phyloP scores from a whole-genome alignment of 2,113 vertebrate species.

The Salminus brasiliensis region DNA sequence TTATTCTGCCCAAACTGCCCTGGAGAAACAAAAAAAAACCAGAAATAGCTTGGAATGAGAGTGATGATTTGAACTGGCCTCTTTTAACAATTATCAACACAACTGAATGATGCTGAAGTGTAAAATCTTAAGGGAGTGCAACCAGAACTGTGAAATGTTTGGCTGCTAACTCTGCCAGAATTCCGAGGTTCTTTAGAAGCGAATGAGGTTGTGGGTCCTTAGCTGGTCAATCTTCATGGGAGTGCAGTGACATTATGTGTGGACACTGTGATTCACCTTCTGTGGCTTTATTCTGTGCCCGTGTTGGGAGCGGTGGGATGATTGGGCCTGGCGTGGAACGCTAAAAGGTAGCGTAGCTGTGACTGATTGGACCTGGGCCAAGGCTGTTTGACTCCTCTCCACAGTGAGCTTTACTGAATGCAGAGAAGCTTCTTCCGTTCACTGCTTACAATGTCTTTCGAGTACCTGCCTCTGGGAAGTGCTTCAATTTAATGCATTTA shows the following conservation, averaged over 20 bases:
- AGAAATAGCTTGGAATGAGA: constrained; percentile 1
- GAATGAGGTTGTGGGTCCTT: neutral
- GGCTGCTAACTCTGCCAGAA: neutral
- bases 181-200: neutral
- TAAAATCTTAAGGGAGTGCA: neutral
- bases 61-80: neutral
- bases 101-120: neutral
- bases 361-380: neutral
- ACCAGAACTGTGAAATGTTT: neutral
- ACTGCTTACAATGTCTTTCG: neutral
- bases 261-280: neutral
- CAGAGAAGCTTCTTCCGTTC: neutral
- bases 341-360: neutral
- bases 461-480: neutral
- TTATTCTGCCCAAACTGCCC: neutral
- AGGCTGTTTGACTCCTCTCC: neutral
- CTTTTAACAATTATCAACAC: neutral
- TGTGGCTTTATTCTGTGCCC: neutral
- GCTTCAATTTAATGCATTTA: neutral
- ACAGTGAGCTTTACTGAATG: neutral
- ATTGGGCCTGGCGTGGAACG: neutral
- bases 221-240: neutral
- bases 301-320: neutral
- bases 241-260: neutral
- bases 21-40: neutral